phyloP scores from a whole-genome alignment of 2,888 invertebrate genomes.

The Ypsolopha scabrella region DNA sequence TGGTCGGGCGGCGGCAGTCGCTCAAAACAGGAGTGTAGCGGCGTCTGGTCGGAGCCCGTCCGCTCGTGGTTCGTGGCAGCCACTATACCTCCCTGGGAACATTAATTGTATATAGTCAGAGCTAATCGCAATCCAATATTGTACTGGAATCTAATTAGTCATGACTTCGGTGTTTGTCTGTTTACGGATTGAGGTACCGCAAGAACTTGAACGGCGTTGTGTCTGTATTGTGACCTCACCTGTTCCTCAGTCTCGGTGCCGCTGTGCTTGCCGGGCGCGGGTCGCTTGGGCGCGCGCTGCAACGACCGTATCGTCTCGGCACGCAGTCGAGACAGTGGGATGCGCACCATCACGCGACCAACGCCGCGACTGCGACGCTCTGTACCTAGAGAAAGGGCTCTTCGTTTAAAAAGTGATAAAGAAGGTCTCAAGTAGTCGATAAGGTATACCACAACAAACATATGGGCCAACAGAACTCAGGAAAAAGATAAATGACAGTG shows the following conservation, averaged over 20 bases:
- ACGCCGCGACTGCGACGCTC: constrained; percentile 2
- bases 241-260: background rate
- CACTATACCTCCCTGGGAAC: constrained; percentile 48
- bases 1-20: constrained; percentile 72
- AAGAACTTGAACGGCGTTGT: no score
- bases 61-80: constrained; percentile 78
- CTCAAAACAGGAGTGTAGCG: constrained; percentile 80
- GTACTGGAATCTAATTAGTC: no score
- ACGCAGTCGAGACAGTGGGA: constrained; percentile 1
- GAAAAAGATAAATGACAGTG: no score
- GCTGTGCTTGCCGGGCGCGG: background rate
- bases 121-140: no score
- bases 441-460: no score
- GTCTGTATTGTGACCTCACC: background rate
- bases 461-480: no score
- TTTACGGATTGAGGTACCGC: no score
- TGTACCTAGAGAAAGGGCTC: constrained; percentile 2
- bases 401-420: no score
- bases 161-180: no score
- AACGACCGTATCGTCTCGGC: constrained; percentile 4
- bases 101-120: no score
- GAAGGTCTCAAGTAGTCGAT: no score
- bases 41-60: constrained; percentile 44
- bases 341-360: constrained; percentile 1
- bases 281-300: background rate